phyloP scores from a whole-genome alignment of 2,888 invertebrate species.

The Aphelenchoides bicaudatus region DNA sequence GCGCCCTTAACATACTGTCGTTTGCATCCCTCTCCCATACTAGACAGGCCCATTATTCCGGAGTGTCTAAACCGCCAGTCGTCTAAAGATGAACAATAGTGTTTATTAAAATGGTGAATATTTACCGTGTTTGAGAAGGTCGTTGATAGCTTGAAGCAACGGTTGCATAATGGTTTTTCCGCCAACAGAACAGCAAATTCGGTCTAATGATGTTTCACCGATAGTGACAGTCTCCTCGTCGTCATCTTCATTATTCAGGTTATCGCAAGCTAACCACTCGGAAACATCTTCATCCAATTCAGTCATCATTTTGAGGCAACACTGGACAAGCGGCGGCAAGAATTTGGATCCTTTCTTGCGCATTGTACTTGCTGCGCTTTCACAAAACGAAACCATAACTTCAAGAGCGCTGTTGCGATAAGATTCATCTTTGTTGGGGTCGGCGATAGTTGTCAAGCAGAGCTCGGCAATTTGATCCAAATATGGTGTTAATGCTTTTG shows the following conservation, averaged over 20 bases:
- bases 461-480: conserved; percentile 80
- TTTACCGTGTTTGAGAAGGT: conserved; percentile 34
- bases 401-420: conserved; percentile 88
- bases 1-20: too few species aligned
- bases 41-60: conserved; percentile 91
- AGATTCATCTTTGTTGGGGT: conserved; percentile 64
- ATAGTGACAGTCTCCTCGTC: conserved; percentile 74
- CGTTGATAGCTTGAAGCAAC: conserved; percentile 29
- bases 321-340: conserved; percentile 72
- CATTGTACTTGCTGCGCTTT: conserved; percentile 92
- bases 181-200: conserved; percentile 92
- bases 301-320: conserved; percentile 88
- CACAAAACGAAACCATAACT: conserved; percentile 77
- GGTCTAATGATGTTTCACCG: conserved; percentile 91
- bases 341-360: conserved; percentile 84
- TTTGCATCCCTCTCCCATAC: conserved; percentile 96
- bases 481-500: conserved; percentile 84
- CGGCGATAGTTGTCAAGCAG: conserved; percentile 64
- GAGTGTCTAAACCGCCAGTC: conserved; percentile 74
- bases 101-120: conserved; percentile 6
- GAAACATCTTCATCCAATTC: conserved; percentile 87
- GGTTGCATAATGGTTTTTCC: conserved; percentile 85
- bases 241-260: conserved; percentile 76
- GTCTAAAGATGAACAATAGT: conserved; percentile 42
- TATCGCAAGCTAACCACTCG: conserved; percentile 79